These are phyloP conservation scores for Trematomus bernacchii DNA, from an alignment of 2,797 vertebrate species.

Conservation along the genomic window DNA sequence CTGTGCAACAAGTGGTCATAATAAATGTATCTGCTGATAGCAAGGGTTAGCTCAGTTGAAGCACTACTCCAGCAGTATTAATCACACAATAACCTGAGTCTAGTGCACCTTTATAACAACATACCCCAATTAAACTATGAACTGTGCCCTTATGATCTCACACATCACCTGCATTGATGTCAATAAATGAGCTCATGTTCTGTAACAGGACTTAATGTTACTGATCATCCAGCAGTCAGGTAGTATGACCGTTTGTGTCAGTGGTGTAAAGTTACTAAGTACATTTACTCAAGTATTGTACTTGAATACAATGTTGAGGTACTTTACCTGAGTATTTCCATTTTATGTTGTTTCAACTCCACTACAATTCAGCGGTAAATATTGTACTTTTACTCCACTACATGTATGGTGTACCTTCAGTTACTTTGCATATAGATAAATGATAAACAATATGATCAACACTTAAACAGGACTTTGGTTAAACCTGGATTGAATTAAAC, in stretches of 20 bases:
- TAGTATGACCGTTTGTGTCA: background rate
- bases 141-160: background rate
- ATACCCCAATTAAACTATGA: background rate
- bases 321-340: too few relatives aligned
- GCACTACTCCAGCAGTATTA: background rate
- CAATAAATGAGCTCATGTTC: background rate
- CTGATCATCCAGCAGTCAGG: background rate
- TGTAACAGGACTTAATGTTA: background rate
- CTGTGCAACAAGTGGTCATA: constrained; percentile 44
- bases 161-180: background rate
- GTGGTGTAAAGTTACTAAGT: too few relatives aligned
- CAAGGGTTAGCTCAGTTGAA: background rate
- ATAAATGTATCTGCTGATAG: background rate
- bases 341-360: too few relatives aligned
- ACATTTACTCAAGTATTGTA: too few relatives aligned
- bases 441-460: too few relatives aligned
- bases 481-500: too few relatives aligned
- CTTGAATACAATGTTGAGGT: too few relatives aligned
- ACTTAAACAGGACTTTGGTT: too few relatives aligned
- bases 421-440: too few relatives aligned
- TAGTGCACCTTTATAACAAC: background rate
- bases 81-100: background rate
- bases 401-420: too few relatives aligned
- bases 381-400: too few relatives aligned
- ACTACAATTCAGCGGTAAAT: too few relatives aligned